These are phyloP conservation scores for Eilema sororculum DNA, from an alignment of 2,888 invertebrate species.

Conservation along the genomic window DNA sequence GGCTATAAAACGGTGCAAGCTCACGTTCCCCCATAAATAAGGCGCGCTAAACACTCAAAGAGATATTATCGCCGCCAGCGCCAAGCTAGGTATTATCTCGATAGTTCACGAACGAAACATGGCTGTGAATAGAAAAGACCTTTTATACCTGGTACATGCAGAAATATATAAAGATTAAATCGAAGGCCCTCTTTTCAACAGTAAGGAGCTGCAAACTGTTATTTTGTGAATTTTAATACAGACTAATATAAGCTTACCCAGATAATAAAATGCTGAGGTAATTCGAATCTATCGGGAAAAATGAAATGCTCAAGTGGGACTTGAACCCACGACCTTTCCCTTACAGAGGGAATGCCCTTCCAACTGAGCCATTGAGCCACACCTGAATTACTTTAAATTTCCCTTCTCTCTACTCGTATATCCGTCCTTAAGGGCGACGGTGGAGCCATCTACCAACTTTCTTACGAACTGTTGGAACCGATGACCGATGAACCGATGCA, in stretches of 20 bases:
- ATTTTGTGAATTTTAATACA: neutral
- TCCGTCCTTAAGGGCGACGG: no score
- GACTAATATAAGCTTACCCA: neutral
- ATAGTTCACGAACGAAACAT: constrained; percentile 38
- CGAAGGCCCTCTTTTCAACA: neutral
- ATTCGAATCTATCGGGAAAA: no score
- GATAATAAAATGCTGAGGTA: neutral
- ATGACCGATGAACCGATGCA: no score
- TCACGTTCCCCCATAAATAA: constrained; percentile 54
- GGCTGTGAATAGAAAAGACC: constrained; percentile 44
- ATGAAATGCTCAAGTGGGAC: no score
- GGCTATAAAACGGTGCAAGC: constrained; percentile 54
- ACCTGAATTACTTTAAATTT: no score
- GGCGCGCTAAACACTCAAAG: constrained; percentile 59
- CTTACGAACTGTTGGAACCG: no score
- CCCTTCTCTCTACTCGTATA: no score
- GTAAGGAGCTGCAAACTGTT: neutral
- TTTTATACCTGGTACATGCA: constrained; percentile 9
- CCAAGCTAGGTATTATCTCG: constrained; percentile 50
- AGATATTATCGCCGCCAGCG: constrained; percentile 58
- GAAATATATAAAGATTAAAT: neutral
- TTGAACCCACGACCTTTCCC: no score
- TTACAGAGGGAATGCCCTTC: no score
- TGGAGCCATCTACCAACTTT: no score
- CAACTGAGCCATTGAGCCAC: no score